Conservation (phyloP, 1,140 invertebrate genomes). For the Oryzaephilus surinamensis region DNA sequence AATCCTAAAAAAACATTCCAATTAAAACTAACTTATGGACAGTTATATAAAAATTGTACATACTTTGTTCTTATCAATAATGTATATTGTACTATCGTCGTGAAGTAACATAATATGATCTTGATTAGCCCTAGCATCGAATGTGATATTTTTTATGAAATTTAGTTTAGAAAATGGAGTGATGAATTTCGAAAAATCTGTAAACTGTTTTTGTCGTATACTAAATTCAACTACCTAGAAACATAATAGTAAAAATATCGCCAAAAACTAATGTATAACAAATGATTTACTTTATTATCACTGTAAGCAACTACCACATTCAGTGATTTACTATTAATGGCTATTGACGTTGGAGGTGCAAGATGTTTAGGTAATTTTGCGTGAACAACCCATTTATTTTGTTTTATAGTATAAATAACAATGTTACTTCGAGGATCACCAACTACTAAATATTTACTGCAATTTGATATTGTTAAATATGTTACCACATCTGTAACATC, state of each 20-base stretch:
- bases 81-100: conserved; percentile 49
- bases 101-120: conserved; percentile 53
- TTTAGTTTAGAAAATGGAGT: conserved; percentile 32
- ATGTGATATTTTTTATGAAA: conserved; percentile 41
- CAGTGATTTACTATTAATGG: conserved; percentile 43
- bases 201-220: conserved; percentile 43
- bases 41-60: conserved; percentile 1
- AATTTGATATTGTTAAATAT: conserved; percentile 43
- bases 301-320: conserved; percentile 56
- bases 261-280: conserved; percentile 7
- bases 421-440: conserved; percentile 49
- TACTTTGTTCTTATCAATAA: conserved; percentile 49
- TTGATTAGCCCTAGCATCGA: conserved; percentile 46
- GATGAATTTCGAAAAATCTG: conserved; percentile 44
- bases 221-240: conserved; percentile 59
- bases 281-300: conserved; percentile 52
- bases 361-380: conserved; percentile 53
- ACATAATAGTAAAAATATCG: conserved; percentile 13
- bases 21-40: not conserved
- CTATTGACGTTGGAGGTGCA: conserved; percentile 52
- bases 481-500: conserved; percentile 42
- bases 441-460: conserved; percentile 49
- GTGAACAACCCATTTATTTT: conserved; percentile 39
- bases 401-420: conserved; percentile 44
- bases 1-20: too few species aligned